Conservation (phyloP, 2,888 invertebrate genomes). For the Amphimallon solstitiale region DNA sequence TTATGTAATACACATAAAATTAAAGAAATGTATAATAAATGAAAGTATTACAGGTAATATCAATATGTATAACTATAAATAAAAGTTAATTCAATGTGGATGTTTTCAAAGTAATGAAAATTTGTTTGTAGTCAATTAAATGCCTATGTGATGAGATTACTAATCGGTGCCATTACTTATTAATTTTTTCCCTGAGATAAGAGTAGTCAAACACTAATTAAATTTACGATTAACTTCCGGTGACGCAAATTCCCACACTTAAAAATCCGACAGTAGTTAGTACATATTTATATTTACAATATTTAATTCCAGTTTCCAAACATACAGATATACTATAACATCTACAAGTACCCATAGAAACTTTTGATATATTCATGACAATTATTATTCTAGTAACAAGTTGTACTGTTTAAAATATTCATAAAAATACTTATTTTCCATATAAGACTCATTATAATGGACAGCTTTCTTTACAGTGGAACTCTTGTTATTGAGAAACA, state of each 20-base stretch:
- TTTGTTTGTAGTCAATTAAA: too few species aligned
- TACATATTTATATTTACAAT: conserved; percentile 25
- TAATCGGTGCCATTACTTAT: neutral
- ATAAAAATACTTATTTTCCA: neutral
- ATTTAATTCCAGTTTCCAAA: neutral
- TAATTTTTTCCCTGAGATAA: conserved; percentile 28
- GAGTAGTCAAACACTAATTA: conserved; percentile 12
- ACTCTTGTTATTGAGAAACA: too few species aligned
- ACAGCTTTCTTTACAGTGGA: too few species aligned
- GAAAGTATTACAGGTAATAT: too few species aligned
- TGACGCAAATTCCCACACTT: neutral
- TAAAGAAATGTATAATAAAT: too few species aligned
- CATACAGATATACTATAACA: neutral
- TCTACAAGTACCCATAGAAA: neutral
- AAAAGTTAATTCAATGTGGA: too few species aligned
- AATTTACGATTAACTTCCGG: neutral
- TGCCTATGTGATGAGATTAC: too few species aligned
- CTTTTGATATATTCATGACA: neutral
- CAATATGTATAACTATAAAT: too few species aligned
- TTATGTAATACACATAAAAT: too few species aligned
- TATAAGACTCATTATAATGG: too few species aligned
- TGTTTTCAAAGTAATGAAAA: too few species aligned
- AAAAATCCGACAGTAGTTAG: conserved; percentile 8
- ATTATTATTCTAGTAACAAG: conserved; percentile 13
- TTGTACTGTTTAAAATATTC: conserved; percentile 17